A percentile compares a stretch with the other conserved stretches of the same genome.
Conservation (phyloP, 2,797 vertebrate genomes). For the Falco berigora region DNA sequence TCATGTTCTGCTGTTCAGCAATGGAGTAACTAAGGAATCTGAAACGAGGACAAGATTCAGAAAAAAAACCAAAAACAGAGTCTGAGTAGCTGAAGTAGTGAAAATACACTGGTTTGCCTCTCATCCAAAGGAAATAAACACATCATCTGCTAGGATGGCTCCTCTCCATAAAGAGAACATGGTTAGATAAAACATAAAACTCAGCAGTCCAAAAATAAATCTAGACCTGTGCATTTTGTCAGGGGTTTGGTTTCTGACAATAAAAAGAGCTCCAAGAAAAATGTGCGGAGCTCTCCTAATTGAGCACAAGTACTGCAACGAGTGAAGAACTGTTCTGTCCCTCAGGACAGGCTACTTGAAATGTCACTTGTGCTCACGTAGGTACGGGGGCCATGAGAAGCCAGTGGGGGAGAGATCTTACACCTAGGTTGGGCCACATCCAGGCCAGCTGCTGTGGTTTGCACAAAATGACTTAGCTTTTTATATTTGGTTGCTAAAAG, state of each 20-base stretch:
- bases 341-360: not conserved
- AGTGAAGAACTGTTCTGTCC: not conserved
- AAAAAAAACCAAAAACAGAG: not conserved
- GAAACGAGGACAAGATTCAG: not conserved
- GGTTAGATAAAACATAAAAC: not conserved
- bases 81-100: not conserved
- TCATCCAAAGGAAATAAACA: not conserved
- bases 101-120: not conserved
- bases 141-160: not conserved
- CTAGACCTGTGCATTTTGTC: not conserved
- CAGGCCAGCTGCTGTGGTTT: not conserved
- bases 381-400: not conserved
- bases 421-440: not conserved
- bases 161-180: not conserved
- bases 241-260: not conserved
- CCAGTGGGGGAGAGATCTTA: not conserved
- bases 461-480: not conserved
- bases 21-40: not conserved
- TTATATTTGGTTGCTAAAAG: not conserved
- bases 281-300: not conserved
- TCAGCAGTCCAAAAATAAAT: not conserved
- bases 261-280: not conserved
- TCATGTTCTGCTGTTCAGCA: not conserved
- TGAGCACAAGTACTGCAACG: not conserved
- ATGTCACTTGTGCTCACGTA: not conserved